Evolutionary conservation across 2,797 vertebrate genomes (phyloP), one percentile per base, ranked within the genome.

Genomic region (Falco columbarius): DNA sequence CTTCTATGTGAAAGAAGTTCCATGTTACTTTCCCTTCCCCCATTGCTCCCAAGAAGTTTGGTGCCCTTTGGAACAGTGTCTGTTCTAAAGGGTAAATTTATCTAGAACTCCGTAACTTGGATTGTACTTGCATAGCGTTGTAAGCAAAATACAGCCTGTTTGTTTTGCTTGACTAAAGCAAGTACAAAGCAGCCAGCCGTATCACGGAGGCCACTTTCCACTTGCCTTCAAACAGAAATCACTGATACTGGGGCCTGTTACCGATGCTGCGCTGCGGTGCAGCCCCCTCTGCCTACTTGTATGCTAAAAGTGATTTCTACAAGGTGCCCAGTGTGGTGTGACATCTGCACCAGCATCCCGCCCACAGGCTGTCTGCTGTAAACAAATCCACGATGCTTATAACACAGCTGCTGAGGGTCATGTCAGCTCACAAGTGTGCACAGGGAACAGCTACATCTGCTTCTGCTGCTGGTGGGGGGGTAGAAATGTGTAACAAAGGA

Each of bases 311-410:
- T 27, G 6, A 42, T n/a, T 83, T 42, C 52, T 42, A 22, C 47
- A 19, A 29, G 63, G 36, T 56, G 52, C 40, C 58, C 26, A 6
- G 55, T 5, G 10, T 12, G 10, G 14, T 23, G 30, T 20, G 12
- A 21, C 27, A 10, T 16, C 82, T 36, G 32, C 24, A 32, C 23
- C 72, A 38, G 49, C 67, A 65, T 4, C 40, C 70, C 13, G 24
- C 3, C 12, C 17, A 7, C 44, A 19, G 38, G 29, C 19, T 8
- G 8, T 14, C 51, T n/a, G 52, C 62, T n/a, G n/a, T 7, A n/a
- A 51, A n/a, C 30, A 30, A 10, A 20, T 14, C 36, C 21, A 5
- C 10, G n/a, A 24, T 0, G 0, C 27, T 14, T 17, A 8, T 14
- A 63, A 47, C 1, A n/a, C 65, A 10, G 2, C 10, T n/a, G 70